A percentile compares a stretch with the other conserved stretches of the same genome.
Evolutionary conservation across 1,140 invertebrate genomes (phyloP).

Genomic region (Hormaphis cornu): DNA sequence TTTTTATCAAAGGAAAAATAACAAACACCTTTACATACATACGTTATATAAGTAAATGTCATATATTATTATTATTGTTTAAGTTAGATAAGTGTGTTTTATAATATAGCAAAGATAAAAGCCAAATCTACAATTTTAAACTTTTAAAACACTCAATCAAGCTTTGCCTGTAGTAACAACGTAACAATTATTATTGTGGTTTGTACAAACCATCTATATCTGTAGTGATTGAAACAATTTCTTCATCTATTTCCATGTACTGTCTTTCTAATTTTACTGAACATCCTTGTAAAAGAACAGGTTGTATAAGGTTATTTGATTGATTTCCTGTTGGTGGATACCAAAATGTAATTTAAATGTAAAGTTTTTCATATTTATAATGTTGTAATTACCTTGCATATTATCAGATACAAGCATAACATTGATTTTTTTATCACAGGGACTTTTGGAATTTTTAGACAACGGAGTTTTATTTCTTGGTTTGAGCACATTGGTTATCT

Average conservation of each 20-base stretch:
- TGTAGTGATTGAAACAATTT: constrained; percentile 53
- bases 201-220: constrained; percentile 50
- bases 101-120: too few relatives aligned
- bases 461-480: constrained; percentile 30
- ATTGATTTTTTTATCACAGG: constrained; percentile 26
- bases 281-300: constrained; percentile 40
- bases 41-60: too few relatives aligned
- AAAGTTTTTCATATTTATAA: background rate
- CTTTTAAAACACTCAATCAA: too few relatives aligned
- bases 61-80: too few relatives aligned
- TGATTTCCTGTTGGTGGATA: constrained; percentile 7
- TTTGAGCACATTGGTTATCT: constrained; percentile 23
- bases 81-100: too few relatives aligned
- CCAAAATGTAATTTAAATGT: background rate
- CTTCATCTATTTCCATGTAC: constrained; percentile 53
- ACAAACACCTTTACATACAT: too few relatives aligned
- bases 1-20: too few relatives aligned
- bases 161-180: too few relatives aligned
- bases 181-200: constrained; percentile 14
- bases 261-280: constrained; percentile 48
- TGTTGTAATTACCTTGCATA: constrained; percentile 1
- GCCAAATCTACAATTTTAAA: too few relatives aligned
- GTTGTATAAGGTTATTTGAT: background rate
- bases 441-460: constrained; percentile 16
- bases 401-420: constrained; percentile 18